Evolutionary conservation across 2,888 invertebrate genomes (phyloP).

Genomic region (Notocelia uddmanniana): DNA sequence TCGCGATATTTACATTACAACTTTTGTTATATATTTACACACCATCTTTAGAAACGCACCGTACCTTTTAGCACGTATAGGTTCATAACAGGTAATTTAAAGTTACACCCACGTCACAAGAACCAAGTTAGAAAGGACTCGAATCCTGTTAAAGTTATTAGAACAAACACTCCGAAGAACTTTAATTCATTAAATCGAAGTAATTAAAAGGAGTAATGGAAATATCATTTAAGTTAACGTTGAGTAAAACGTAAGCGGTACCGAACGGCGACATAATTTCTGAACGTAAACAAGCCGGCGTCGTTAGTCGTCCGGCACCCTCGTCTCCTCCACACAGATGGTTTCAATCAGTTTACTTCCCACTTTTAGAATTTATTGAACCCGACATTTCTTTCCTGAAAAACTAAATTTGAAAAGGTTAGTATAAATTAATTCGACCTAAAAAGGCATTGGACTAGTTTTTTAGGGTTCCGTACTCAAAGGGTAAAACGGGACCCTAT

Average conservation of each 20-base stretch:
- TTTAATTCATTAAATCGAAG: slow-evolving; percentile 13
- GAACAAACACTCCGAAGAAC: neutral
- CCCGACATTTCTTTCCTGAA: neutral
- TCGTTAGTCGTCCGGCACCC: slow-evolving; percentile 50
- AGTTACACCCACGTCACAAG: neutral
- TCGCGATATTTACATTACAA: no score
- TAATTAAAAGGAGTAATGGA: slow-evolving; percentile 26
- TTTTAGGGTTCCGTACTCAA: no score
- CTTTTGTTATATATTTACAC: no score
- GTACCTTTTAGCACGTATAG: no score
- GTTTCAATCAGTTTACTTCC: slow-evolving; percentile 58
- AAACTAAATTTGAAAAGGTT: no score
- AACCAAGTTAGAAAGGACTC: neutral
- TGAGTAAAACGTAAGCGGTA: slow-evolving; percentile 17
- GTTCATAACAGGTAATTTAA: neutral
- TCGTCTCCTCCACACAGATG: slow-evolving; percentile 56
- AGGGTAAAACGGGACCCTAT: no score
- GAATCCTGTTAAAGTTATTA: neutral
- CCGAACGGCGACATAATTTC: slow-evolving; percentile 48
- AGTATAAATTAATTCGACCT: no score
- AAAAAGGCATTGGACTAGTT: no score
- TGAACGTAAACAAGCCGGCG: slow-evolving; percentile 53
- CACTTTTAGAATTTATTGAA: slow-evolving; percentile 41
- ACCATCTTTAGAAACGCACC: no score
- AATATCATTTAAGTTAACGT: slow-evolving; percentile 18